Percentiles rank a stretch among this genome's conserved stretches.
Evolutionary conservation across 2,888 invertebrate species (phyloP).

Genomic region (Protonemura montana): DNA sequence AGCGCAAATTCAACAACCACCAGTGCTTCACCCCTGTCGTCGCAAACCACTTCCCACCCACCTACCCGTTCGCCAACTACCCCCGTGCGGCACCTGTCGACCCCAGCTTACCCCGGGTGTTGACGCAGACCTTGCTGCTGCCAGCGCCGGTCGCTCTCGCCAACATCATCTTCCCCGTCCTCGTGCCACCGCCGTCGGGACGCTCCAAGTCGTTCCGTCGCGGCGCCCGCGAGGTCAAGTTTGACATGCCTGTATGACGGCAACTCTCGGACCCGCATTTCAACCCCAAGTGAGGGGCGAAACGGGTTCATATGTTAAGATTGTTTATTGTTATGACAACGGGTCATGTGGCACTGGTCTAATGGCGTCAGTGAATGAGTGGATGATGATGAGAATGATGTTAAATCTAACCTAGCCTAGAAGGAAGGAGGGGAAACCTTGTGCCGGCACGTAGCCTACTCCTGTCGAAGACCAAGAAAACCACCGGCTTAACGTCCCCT

Average conservation of each 20-base stretch:
- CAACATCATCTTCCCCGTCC: conserved; percentile 52
- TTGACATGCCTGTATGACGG: conserved; percentile 58
- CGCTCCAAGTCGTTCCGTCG: conserved; percentile 41
- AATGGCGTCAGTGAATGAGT: too few relatives aligned
- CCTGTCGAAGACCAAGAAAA: too few relatives aligned
- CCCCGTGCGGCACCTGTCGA: conserved; percentile 53
- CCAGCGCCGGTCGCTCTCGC: conserved; percentile 51
- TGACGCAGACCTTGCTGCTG: conserved; percentile 52
- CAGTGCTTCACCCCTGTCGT: conserved; percentile 74
- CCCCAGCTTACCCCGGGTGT: conserved; percentile 36
- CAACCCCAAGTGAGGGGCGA: conserved; percentile 54
- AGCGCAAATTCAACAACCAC: conserved; percentile 61
- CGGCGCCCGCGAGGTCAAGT: conserved; percentile 54
- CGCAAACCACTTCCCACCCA: conserved; percentile 75
- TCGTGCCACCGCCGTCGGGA: conserved; percentile 54
- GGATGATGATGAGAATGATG: too few relatives aligned
- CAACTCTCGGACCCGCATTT: conserved; percentile 57
- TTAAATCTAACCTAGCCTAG: too few relatives aligned
- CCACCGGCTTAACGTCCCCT: too few relatives aligned
- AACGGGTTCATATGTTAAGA: too few relatives aligned
- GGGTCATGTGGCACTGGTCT: too few relatives aligned
- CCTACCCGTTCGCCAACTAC: conserved; percentile 68
- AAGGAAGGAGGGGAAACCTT: too few relatives aligned
- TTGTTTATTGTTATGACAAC: too few relatives aligned
- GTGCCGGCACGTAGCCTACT: too few relatives aligned